phyloP scores from a whole-genome alignment of 2,113 vertebrate species.

The Ophthalmotilapia sp. region DNA sequence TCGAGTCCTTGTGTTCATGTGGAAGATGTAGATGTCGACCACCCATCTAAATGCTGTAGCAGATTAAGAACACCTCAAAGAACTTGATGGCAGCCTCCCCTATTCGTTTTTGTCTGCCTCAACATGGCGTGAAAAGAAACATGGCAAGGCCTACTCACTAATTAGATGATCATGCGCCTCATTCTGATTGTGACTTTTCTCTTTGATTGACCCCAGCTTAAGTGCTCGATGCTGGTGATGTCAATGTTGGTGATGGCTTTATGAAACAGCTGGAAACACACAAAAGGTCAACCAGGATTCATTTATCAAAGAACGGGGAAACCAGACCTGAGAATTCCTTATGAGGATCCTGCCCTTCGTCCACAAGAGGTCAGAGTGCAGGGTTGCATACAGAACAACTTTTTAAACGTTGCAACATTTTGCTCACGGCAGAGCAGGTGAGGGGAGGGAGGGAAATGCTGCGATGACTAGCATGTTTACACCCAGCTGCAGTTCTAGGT shows the following conservation, averaged over 20 bases:
- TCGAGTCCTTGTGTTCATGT: neutral
- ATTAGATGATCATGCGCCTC: neutral
- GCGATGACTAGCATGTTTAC: conserved; percentile 26
- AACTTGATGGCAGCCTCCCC: neutral
- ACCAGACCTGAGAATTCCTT: neutral
- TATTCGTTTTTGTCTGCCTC: neutral
- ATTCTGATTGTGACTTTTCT: neutral
- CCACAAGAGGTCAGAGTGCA: conserved; percentile 9
- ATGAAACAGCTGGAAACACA: neutral
- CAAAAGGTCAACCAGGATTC: neutral
- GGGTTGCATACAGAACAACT: neutral
- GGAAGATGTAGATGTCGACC: neutral
- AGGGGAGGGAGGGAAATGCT: neutral
- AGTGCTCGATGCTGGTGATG: neutral
- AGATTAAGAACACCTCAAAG: neutral
- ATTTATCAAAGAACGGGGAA: neutral
- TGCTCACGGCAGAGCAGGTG: neutral
- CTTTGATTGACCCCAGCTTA: neutral
- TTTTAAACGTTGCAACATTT: neutral
- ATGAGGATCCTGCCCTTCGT: neutral
- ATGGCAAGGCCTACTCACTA: neutral
- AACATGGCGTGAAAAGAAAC: neutral
- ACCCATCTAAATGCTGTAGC: neutral
- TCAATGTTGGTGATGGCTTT: neutral
- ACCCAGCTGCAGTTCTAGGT: conserved; percentile 16